phyloP scores from a whole-genome alignment of 2,113 vertebrate species.

The Ameiurus melas region DNA sequence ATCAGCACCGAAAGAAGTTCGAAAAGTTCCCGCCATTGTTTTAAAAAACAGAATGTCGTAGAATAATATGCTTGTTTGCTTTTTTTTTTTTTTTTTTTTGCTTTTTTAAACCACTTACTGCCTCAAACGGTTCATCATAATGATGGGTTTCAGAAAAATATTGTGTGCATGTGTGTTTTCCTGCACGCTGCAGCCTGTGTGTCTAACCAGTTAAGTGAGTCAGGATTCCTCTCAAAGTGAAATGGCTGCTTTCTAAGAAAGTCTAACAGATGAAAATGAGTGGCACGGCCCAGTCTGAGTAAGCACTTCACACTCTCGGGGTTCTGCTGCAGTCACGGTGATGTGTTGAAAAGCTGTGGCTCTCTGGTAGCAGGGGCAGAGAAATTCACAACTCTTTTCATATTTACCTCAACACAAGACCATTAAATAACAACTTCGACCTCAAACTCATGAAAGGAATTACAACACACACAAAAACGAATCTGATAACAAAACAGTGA shows the following conservation, averaged over 20 bases:
- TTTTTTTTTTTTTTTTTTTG: not conserved
- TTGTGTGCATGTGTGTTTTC: not conserved
- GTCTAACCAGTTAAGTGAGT: conserved; percentile 1
- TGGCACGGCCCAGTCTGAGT: not conserved
- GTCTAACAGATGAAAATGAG: not conserved
- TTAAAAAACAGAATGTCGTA: not conserved
- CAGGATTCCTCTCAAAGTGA: not conserved
- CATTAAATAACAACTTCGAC: not conserved
- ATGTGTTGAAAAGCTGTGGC: not conserved
- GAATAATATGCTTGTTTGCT: not conserved
- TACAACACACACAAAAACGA: not conserved
- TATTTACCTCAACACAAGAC: not conserved
- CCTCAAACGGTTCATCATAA: not conserved
- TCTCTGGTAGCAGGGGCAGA: not conserved
- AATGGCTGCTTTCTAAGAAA: not conserved
- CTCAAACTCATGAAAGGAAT: not conserved
- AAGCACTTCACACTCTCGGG: not conserved
- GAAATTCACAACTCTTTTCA: not conserved
- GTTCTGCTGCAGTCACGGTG: not conserved
- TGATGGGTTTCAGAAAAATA: not conserved
- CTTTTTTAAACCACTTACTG: not conserved
- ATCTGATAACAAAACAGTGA: no score
- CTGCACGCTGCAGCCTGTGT: not conserved
- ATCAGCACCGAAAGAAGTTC: not conserved
- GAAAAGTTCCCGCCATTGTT: no score